Evolutionary conservation across 2,888 invertebrate species (phyloP), one percentile per base, ranked within the genome.

Genomic region (Amphipyra berbera): DNA sequence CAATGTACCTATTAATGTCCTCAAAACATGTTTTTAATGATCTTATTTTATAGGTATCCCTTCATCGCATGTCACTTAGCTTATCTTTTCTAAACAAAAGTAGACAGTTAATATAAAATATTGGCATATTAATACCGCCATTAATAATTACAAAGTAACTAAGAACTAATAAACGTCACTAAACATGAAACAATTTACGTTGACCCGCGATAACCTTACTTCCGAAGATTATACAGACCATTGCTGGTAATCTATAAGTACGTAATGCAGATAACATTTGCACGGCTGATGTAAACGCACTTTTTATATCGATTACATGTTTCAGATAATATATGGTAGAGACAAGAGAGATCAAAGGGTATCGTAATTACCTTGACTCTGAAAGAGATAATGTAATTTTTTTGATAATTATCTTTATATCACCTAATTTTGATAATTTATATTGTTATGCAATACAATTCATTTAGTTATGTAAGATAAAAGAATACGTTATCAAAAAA

Each of bases 171-270:
- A 61, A 58, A 62, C 50, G 50, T 59, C 61, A 61, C 66, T 61
- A 66, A 67, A 65, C 54, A 45, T 68, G 6, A 61, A 77, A 81
- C 75, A 79, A 81, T 82, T 81, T 69, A 64, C 60, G 55, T 48
- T 75, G 78, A 83, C 78, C 84, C 68, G 6, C 10, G 87, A 86
- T 87, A 86, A 82, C 87, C 84, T 68, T 35, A 78, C 77, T 81
- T 81, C 84, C 84, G 79, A 78, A 70, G 78, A 73, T 58, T 46
- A 58, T 54, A 61, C 63, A 74, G 65, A 64, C 70, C 45, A 54
- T 65, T 62, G 47, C 61, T 60, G 49, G 61, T 68, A 72, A 77
- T 72, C 63, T 61, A 46, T 46, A 53, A 63, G 7, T 55, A 50
- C 56, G 53, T 56, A 68, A 53, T 58, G 58, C 42, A 41, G 71